These are phyloP conservation scores for Alitta virens DNA, from an alignment of 2,888 invertebrate genomes.

Conservation along the genomic window DNA sequence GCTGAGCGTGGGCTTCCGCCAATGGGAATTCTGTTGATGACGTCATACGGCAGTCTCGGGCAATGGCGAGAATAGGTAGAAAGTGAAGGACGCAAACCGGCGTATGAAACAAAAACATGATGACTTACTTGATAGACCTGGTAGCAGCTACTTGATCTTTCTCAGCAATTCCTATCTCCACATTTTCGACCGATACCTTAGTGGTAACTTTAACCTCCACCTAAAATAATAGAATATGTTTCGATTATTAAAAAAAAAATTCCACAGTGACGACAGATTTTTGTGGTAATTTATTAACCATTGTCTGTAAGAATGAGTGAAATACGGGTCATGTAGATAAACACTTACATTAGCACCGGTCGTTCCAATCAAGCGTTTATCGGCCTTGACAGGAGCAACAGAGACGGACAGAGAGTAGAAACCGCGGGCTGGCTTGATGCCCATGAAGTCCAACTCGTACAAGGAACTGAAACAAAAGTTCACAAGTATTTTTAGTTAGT, in stretches of 20 bases:
- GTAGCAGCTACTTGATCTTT: conserved; percentile 84
- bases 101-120: too few species aligned
- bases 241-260: background rate
- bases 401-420: conserved; percentile 79
- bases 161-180: conserved; percentile 86
- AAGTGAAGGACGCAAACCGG: too few species aligned
- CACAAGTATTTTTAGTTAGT: too few species aligned
- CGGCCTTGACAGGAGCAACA: conserved; percentile 67
- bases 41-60: too few species aligned
- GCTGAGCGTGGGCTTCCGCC: too few species aligned
- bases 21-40: too few species aligned
- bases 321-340: too few species aligned
- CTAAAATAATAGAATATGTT: conserved; percentile 9
- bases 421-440: conserved; percentile 77
- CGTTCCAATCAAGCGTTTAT: conserved; percentile 62
- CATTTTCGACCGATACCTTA: conserved; percentile 64
- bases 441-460: conserved; percentile 75
- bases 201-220: conserved; percentile 56
- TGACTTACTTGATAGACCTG: conserved; percentile 67
- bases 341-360: conserved; percentile 60
- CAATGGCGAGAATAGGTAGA: too few species aligned
- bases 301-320: too few species aligned
- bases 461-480: conserved; percentile 57
- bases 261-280: too few species aligned
- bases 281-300: too few species aligned